These are phyloP conservation scores for Phaonia tiefii DNA, from an alignment of 2,888 invertebrate genomes.

Conservation along the genomic window DNA sequence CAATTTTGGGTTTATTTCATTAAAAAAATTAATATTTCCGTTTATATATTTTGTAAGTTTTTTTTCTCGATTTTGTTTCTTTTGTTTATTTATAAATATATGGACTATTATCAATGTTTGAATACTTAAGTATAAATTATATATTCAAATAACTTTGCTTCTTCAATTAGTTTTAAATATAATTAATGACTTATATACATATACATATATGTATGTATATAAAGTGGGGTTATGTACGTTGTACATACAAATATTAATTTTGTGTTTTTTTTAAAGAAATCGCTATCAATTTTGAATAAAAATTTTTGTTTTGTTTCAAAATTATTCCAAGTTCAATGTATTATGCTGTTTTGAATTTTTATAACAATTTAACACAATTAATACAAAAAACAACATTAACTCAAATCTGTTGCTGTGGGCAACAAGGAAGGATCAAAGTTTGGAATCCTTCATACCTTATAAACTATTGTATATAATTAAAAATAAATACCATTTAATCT, in stretches of 20 bases:
- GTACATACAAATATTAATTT: conserved; percentile 57
- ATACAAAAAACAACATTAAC: no score
- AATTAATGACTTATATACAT: conserved; percentile 62
- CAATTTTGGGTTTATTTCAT: conserved; percentile 56
- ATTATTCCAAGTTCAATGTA: conserved; percentile 34
- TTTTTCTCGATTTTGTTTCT: conserved; percentile 30
- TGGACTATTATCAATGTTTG: conserved; percentile 55
- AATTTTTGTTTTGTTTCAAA: conserved; percentile 36
- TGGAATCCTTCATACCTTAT: conserved; percentile 29
- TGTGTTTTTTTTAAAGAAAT: conserved; percentile 3
- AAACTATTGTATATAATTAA: conserved; percentile 56
- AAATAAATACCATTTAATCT: neutral
- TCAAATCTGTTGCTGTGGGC: no score
- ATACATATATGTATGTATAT: no score
- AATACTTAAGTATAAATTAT: conserved; percentile 54
- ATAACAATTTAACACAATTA: conserved; percentile 63
- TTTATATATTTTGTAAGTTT: conserved; percentile 54
- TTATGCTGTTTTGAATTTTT: conserved; percentile 25
- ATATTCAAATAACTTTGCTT: conserved; percentile 45
- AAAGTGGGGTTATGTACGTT: conserved; percentile 52
- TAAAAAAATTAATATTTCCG: conserved; percentile 63
- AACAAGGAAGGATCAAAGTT: neutral
- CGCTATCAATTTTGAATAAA: neutral
- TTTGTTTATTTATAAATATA: conserved; percentile 42
- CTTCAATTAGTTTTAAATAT: conserved; percentile 14